A percentile compares a stretch with the other conserved stretches of the same genome.
phyloP scores from a whole-genome alignment of 64 coral and sea anemone genomes.

The Platygyra sinensis region DNA sequence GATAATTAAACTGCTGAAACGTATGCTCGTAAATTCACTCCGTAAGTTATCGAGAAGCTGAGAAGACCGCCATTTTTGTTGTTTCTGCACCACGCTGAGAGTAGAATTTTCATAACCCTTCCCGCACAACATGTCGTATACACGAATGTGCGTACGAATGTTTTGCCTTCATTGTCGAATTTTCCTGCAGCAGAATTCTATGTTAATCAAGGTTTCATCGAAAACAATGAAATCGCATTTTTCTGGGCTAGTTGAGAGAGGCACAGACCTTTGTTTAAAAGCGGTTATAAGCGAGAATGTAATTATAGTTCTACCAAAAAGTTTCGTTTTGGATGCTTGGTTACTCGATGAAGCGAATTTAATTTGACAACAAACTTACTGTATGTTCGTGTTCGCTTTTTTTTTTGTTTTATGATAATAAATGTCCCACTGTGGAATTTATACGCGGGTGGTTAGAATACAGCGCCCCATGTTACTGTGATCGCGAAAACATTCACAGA shows the following conservation, averaged over 20 bases:
- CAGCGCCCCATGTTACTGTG: background rate
- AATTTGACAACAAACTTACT: background rate
- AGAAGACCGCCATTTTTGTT: background rate
- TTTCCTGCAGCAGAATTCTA: background rate
- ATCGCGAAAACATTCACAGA: background rate
- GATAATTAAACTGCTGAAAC: background rate
- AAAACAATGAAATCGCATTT: background rate
- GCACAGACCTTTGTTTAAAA: background rate
- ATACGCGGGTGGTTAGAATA: background rate
- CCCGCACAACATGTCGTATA: background rate
- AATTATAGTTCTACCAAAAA: background rate
- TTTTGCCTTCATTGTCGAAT: background rate
- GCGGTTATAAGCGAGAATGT: too few species aligned
- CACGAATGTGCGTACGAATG: background rate
- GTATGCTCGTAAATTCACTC: background rate
- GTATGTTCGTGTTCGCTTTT: background rate
- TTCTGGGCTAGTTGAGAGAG: background rate
- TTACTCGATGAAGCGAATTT: conserved; percentile 15
- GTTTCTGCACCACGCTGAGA: background rate
- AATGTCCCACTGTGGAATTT: background rate
- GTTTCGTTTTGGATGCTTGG: conserved; percentile 31
- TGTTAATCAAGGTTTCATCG: background rate
- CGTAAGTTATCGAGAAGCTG: background rate
- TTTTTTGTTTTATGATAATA: background rate
- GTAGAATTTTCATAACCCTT: background rate